Evolutionary conservation across 2,888 invertebrate species (phyloP), one percentile per base, ranked within the genome.

Genomic region (Sinelater perroti): DNA sequence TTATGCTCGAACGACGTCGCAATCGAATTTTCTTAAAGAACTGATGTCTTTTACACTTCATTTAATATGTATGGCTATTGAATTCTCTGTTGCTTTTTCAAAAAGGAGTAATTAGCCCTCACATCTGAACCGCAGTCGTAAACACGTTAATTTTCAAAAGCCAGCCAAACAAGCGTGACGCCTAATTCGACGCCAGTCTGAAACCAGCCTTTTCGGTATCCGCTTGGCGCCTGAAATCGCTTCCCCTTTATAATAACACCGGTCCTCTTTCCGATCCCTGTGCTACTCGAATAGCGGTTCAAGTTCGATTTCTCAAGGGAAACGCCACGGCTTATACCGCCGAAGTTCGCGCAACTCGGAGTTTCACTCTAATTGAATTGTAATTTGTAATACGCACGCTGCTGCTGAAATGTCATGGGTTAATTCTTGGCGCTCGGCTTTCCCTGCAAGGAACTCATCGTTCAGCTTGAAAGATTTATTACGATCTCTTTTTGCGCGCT

Each of bases 251-350:
- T 58, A 58, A 53, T 58, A 58, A 58, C 57, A 61, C 54, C 35
- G 57, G 56, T 33, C 57, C 61, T 61, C 53, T 56, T 54, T 52
- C 52, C 46, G 36, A 61, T 61, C 54, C 61, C 49, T 57, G 56
- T 18, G 61, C 46, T 57, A 61, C 57, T 53, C 53, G 53, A 61
- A 47, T 46, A 52, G 57, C 53, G 54, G 57, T 61, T 61, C 61
- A 57, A 53, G 57, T 61, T 61, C 53, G 56, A 61, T 61, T 61
- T 61, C 61, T 61, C 61, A 50, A 61, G 61, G 57, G 61, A 56
- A 61, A 50, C 52, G 56, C 49, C 51, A 54, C 47, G 40, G 61
- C 57, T 57, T 61, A 61, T 61, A 61, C 57, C 51, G 57, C 57
- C 54, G 61, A 61, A 61, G 57, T 61, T 57, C 52, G 36, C 38